Conservation (phyloP, 2,888 invertebrate species). For the Ophraella communa region DNA sequence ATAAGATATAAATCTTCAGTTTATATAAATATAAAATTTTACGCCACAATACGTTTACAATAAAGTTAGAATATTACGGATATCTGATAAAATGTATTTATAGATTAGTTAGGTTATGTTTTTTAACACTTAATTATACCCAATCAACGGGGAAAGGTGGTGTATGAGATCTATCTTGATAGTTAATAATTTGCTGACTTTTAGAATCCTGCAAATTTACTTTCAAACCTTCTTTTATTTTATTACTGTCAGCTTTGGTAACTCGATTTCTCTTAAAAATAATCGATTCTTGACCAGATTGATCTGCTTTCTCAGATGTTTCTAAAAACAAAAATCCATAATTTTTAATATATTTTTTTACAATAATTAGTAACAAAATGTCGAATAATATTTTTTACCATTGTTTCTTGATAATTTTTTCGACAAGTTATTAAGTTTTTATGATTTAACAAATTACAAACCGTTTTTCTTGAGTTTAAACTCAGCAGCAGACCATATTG, state of each 20-base stretch:
- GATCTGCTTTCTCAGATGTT: not conserved
- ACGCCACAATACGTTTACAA: too few species aligned
- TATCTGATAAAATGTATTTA: too few species aligned
- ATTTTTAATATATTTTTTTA: not conserved
- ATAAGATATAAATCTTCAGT: too few species aligned
- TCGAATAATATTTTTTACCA: not conserved
- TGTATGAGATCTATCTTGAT: conserved; percentile 27
- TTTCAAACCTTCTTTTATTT: not conserved
- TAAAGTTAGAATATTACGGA: too few species aligned
- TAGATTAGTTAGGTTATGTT: too few species aligned
- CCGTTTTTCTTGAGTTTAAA: conserved; percentile 39
- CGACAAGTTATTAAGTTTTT: not conserved
- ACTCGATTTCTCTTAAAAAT: not conserved
- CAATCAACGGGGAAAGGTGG: conserved; percentile 35
- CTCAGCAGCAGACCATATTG: conserved; percentile 81
- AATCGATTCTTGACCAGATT: not conserved
- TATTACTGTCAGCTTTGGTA: not conserved
- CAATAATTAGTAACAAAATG: not conserved
- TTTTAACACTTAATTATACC: conserved; percentile 34
- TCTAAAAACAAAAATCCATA: not conserved
- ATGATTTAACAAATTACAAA: not conserved
- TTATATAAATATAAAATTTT: too few species aligned
- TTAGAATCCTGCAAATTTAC: not conserved
- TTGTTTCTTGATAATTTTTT: not conserved
- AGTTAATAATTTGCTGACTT: not conserved